Base-by-base conservation (phyloP, 2,113 vertebrate species). In the Copsychus sechellarum region DNA sequence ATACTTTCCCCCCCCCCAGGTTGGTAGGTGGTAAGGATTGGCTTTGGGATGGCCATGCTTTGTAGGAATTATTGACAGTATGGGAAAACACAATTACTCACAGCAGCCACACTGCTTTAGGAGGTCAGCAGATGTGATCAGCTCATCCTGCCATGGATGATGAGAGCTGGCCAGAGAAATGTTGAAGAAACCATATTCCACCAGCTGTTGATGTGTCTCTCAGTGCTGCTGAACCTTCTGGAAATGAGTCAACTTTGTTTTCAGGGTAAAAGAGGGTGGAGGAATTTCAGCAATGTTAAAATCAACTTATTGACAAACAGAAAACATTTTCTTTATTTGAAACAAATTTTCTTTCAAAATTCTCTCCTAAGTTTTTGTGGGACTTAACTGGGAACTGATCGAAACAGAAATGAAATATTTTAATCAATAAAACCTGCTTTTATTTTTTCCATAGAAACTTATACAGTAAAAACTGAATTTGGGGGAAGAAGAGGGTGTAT, bases 111-210 rank as follows among this genome's bases (percentile, higher is more conserved):
- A 43, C 26, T 45, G 17, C 50, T 94, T 58, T 24, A 43, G 48
- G 88, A 92, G 81, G 87, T 96, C 93, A 88, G 85, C 87, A 95
- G 92, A 94, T 94, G 81, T 88, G 96, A 94, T 66, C 91, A 88
- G 36, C 90, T 93, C 81, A 86, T 91, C 70, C 73, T 88, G 72
- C 86, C 64, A 34, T 64, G 67, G 85, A 56, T 67, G 79, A 88
- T 0, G 28, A 65, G 58, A 80, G 58, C 79, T 94, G 79, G 47
- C 64, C n/a, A 80, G 33, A 91, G 92, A 81, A 87, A 80, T 4
- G 36, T 43, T 58, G 53, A 80, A 76, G 58, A 56, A 91, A 56
- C 71, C 42, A 24, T 93, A 73, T 92, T 96, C 67, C 5, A 69
- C 78, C 88, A 91, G 84, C 73, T 93, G 90, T 29, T 82, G 60